These are phyloP conservation scores for Syngnathus typhle DNA, from an alignment of 2,113 vertebrate genomes.

Conservation along the genomic window DNA sequence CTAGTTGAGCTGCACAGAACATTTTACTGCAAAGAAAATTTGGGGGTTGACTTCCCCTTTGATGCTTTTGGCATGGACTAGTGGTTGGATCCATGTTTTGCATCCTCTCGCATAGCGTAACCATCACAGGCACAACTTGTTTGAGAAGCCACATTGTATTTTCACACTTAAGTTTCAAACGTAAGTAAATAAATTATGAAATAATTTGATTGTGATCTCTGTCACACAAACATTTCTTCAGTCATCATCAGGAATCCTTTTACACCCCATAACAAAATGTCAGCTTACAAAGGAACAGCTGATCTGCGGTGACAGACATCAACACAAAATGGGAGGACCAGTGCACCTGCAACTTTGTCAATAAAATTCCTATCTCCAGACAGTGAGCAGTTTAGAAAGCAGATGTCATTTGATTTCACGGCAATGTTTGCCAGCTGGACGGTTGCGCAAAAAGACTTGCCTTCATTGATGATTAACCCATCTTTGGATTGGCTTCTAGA, in stretches of 20 bases:
- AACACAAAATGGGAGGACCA: conserved; percentile 4
- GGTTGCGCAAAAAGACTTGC: background rate
- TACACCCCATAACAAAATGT: background rate
- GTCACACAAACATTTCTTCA: background rate
- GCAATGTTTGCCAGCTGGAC: background rate
- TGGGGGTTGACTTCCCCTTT: no score
- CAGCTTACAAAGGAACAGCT: background rate
- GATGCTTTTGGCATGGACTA: no score
- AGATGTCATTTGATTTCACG: conserved; percentile 2
- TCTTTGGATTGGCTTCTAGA: background rate
- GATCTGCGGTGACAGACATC: conserved; percentile 1
- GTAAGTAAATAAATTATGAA: background rate
- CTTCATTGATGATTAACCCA: background rate
- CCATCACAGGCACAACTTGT: background rate
- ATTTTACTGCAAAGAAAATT: no score
- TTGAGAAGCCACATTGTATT: background rate
- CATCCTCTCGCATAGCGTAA: no score
- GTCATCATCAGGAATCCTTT: background rate
- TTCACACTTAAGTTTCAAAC: background rate
- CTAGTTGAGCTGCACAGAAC: no score
- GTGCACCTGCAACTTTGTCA: background rate
- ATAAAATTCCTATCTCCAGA: conserved; percentile 3
- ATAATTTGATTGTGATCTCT: background rate
- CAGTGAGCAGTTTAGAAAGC: conserved; percentile 2
- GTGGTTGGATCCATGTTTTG: no score